Percentiles rank a stretch among this genome's conserved stretches.
These are phyloP conservation scores for Ennomos quercinarius DNA, from an alignment of 2,888 invertebrate genomes.

Conservation along the genomic window DNA sequence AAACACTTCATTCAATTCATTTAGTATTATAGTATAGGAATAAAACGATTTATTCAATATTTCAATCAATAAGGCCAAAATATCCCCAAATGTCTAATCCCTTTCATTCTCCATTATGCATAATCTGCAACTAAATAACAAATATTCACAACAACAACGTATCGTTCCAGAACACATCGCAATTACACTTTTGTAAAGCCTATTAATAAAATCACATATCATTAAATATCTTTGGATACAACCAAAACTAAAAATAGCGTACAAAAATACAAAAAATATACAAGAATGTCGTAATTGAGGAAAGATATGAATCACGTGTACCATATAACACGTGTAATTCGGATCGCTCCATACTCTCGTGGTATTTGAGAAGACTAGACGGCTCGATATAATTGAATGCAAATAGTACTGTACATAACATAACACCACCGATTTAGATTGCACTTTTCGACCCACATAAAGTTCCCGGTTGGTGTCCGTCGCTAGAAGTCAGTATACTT, in stretches of 20 bases:
- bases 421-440: conserved; percentile 21
- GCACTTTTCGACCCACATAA: conserved; percentile 13
- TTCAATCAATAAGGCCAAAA: conserved; percentile 14
- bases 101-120: conserved; percentile 28
- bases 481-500: conserved; percentile 60
- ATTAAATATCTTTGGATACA: conserved; percentile 84
- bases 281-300: conserved; percentile 65
- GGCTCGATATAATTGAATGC: conserved; percentile 31
- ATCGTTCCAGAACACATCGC: conserved; percentile 63
- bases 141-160: conserved; percentile 59
- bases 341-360: conserved; percentile 32
- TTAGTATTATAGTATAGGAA: not conserved
- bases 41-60: conserved; percentile 6
- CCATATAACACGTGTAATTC: conserved; percentile 35
- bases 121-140: conserved; percentile 60
- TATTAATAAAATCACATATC: conserved; percentile 80
- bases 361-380: conserved; percentile 38
- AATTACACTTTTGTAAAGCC: conserved; percentile 81
- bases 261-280: conserved; percentile 83
- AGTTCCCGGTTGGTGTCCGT: conserved; percentile 24
- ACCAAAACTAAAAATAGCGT: conserved; percentile 79
- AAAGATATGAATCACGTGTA: conserved; percentile 49
- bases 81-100: conserved; percentile 13
- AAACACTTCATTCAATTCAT: conserved; percentile 18
- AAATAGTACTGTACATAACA: conserved; percentile 14